Base-by-base conservation (phyloP, 2,113 vertebrate species). In the Larimichthys crocea region DNA sequence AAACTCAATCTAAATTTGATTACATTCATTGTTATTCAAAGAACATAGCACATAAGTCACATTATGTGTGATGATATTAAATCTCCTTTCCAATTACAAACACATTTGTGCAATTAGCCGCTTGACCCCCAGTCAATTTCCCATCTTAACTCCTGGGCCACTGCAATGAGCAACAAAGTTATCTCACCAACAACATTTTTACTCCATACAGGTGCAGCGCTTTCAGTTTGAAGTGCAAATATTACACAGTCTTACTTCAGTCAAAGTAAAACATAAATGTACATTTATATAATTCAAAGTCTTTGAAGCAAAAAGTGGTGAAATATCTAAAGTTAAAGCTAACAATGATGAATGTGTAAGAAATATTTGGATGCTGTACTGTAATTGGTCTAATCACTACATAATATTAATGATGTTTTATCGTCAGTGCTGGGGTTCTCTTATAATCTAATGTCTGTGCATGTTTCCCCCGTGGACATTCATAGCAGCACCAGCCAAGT, bases 71-170 rank as follows among this genome's bases (percentile, higher is more conserved):
- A 20, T 55, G 19, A 61, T 83, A 57, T 66, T 66, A 46, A 73
- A 83, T 66, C 55, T 78, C 46, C 48, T 83, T 78, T 68, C 46
- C 69, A 74, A 67, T 83, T 62, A 67, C 68, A 56, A 74, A 68
- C 22, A 48, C 56, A 52, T 79, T 82, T 84, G 48, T 24, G 69
- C 24, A 79, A 79, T 79, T 74, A 74, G 20, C 53, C 2, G 31
- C 69, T 67, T 67, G 75, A 79, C 68, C 70, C 50, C 73, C 0
- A 44, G 50, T 64, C 62, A 55, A 50, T 64, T 57, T 40, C 7
- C 53, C 22, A 22, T 22, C 53, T 22, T 22, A 55, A 22, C 53
- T 55, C 53, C 14, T 48, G 61, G 22, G 5, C 22, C 52, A 20
- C 29, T 61, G 29, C 26, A 40, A 40, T 40, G 35, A 40, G 7